A percentile compares a stretch with the other conserved stretches of the same genome.
Evolutionary conservation across 2,113 vertebrate genomes (phyloP).

Genomic region (Abramis brama): DNA sequence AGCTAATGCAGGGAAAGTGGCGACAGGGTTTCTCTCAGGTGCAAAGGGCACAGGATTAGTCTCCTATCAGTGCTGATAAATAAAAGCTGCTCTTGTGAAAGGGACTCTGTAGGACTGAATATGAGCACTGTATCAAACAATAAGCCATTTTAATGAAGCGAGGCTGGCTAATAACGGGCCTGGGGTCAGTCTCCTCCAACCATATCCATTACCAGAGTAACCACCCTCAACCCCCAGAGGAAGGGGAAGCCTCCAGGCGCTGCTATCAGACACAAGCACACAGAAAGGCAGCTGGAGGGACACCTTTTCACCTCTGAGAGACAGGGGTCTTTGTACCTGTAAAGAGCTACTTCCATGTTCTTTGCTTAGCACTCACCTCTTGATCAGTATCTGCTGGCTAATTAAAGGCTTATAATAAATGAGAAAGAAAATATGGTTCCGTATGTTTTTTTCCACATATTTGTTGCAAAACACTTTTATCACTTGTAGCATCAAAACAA

Average conservation of each 20-base stretch:
- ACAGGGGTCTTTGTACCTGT: slow-evolving; percentile 37
- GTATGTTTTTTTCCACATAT: background rate
- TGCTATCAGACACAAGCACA: slow-evolving; percentile 70
- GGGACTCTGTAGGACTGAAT: slow-evolving; percentile 65
- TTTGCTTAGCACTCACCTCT: background rate
- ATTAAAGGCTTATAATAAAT: background rate
- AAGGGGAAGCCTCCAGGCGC: slow-evolving; percentile 72
- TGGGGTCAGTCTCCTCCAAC: slow-evolving; percentile 70
- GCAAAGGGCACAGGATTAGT: slow-evolving; percentile 60
- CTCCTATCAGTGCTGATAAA: slow-evolving; percentile 58
- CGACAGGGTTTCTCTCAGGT: slow-evolving; percentile 14
- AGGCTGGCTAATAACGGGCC: slow-evolving; percentile 82
- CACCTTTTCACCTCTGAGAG: slow-evolving; percentile 41
- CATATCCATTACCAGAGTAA: slow-evolving; percentile 77
- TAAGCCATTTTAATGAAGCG: slow-evolving; percentile 78
- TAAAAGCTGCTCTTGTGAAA: slow-evolving; percentile 56
- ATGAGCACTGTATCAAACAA: slow-evolving; percentile 78
- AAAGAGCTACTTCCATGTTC: background rate
- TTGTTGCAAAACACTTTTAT: background rate
- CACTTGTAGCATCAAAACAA: background rate
- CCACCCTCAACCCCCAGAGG: slow-evolving; percentile 67
- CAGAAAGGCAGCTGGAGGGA: slow-evolving; percentile 13
- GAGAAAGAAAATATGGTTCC: background rate
- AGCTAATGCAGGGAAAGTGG: background rate
- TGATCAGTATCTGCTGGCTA: slow-evolving; percentile 20